Evolutionary conservation across 1,140 invertebrate genomes (phyloP).

Genomic region (Olivierus martensii): DNA sequence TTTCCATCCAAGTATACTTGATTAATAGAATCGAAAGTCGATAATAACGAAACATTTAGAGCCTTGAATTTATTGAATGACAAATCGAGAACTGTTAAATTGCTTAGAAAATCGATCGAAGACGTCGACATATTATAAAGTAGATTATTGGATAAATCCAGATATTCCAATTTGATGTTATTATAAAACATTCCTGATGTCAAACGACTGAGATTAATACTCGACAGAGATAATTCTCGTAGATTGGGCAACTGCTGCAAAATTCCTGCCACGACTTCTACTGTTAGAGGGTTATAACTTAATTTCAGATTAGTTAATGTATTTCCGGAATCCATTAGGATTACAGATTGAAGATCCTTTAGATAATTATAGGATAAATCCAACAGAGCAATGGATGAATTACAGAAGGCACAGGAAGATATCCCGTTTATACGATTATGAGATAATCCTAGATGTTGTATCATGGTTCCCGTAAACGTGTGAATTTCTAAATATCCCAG

Average conservation of each 20-base stretch:
- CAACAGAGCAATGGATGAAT: slow-evolving; percentile 44
- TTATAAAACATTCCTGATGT: slow-evolving; percentile 12
- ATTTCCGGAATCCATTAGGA: slow-evolving; percentile 42
- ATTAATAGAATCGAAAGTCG: slow-evolving; percentile 29
- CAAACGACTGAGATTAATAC: background rate
- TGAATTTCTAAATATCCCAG: slow-evolving; percentile 48
- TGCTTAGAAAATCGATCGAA: slow-evolving; percentile 37
- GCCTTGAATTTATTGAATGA: slow-evolving; percentile 44
- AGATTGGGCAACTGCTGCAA: slow-evolving; percentile 41
- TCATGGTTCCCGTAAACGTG: slow-evolving; percentile 43
- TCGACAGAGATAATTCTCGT: slow-evolving; percentile 39
- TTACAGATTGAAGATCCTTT: slow-evolving; percentile 42
- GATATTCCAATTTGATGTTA: slow-evolving; percentile 8
- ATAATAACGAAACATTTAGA: slow-evolving; percentile 34
- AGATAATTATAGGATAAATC: slow-evolving; percentile 56
- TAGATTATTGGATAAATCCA: slow-evolving; percentile 30
- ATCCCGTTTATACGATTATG: slow-evolving; percentile 56
- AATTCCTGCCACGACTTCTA: slow-evolving; percentile 31
- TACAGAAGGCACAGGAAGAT: slow-evolving; percentile 48
- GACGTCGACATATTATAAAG: slow-evolving; percentile 38
- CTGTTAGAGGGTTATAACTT: slow-evolving; percentile 45
- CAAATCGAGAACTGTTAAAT: slow-evolving; percentile 42
- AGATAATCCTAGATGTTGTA: slow-evolving; percentile 39
- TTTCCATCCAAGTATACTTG: slow-evolving; percentile 37
- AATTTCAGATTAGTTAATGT: slow-evolving; percentile 45